These are phyloP conservation scores for Masnerella sp. DNA, from an alignment of 2,888 invertebrate species.

Conservation along the genomic window DNA sequence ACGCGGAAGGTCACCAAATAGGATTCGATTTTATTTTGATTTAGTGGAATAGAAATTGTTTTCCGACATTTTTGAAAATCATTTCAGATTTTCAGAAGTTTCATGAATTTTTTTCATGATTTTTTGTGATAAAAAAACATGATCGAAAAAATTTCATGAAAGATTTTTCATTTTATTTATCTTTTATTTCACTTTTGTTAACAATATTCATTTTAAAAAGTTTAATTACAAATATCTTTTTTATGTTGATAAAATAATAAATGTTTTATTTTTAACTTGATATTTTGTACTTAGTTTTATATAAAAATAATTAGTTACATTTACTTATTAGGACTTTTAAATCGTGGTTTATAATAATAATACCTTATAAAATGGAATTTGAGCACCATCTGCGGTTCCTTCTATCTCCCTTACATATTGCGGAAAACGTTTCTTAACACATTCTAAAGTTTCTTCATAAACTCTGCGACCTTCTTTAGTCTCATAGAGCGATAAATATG, in stretches of 20 bases:
- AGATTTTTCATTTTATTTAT: too few species aligned
- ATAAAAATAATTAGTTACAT: neutral
- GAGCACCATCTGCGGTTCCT: slow-evolving; percentile 91
- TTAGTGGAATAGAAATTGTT: too few species aligned
- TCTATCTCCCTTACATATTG: slow-evolving; percentile 90
- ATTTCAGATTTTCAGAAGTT: neutral
- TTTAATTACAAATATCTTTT: too few species aligned
- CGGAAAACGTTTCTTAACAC: slow-evolving; percentile 85
- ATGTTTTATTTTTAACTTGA: too few species aligned
- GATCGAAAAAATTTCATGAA: too few species aligned
- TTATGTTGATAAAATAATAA: too few species aligned
- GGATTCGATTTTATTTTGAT: slow-evolving; percentile 29
- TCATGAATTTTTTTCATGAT: too few species aligned
- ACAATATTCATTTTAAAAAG: too few species aligned
- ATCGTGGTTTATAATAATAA: slow-evolving; percentile 53
- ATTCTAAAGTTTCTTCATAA: slow-evolving; percentile 86
- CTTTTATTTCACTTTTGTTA: too few species aligned
- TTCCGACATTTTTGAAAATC: neutral
- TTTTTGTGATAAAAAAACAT: too few species aligned
- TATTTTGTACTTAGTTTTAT: slow-evolving; percentile 1
- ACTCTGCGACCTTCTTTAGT: slow-evolving; percentile 84
- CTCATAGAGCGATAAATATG: slow-evolving; percentile 85
- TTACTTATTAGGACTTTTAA: too few species aligned
- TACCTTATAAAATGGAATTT: slow-evolving; percentile 90
- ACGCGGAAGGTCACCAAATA: slow-evolving; percentile 47